Evolutionary conservation across 2,888 invertebrate species (phyloP).

Genomic region (Anticlea derivata): DNA sequence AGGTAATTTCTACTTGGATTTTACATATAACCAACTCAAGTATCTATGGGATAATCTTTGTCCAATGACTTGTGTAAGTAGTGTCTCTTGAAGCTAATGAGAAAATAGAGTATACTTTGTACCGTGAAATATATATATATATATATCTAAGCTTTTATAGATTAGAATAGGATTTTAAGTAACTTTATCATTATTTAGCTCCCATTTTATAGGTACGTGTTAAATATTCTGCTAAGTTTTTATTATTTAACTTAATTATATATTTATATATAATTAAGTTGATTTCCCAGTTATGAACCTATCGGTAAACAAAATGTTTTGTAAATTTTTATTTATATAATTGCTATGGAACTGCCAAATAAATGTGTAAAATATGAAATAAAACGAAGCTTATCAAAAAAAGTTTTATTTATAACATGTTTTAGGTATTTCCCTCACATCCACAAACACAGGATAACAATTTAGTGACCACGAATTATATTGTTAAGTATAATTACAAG

Average conservation of each 20-base stretch:
- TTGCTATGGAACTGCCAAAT: slow-evolving; percentile 72
- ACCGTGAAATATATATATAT: slow-evolving; percentile 30
- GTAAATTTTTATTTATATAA: slow-evolving; percentile 49
- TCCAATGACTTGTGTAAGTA: slow-evolving; percentile 43
- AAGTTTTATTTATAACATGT: not conserved
- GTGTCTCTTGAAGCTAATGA: slow-evolving; percentile 17
- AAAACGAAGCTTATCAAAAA: slow-evolving; percentile 57
- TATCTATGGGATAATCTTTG: slow-evolving; percentile 35
- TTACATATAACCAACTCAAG: not conserved
- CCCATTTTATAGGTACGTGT: slow-evolving; percentile 1
- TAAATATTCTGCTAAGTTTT: slow-evolving; percentile 14
- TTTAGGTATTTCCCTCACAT: no score
- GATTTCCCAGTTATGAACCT: not conserved
- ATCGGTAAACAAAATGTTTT: slow-evolving; percentile 48
- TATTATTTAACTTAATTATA: slow-evolving; percentile 9
- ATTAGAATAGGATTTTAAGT: slow-evolving; percentile 30
- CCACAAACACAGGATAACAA: no score
- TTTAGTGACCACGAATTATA: no score
- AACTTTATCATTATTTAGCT: slow-evolving; percentile 9
- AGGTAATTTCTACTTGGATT: not conserved
- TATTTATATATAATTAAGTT: no score
- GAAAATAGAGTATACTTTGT: slow-evolving; percentile 18
- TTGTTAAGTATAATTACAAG: no score
- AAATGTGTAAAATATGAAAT: slow-evolving; percentile 66
- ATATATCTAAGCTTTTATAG: slow-evolving; percentile 50